Evolutionary conservation across 2,888 invertebrate genomes (phyloP), one percentile per base, ranked within the genome.

Genomic region (Coelinius sp.): DNA sequence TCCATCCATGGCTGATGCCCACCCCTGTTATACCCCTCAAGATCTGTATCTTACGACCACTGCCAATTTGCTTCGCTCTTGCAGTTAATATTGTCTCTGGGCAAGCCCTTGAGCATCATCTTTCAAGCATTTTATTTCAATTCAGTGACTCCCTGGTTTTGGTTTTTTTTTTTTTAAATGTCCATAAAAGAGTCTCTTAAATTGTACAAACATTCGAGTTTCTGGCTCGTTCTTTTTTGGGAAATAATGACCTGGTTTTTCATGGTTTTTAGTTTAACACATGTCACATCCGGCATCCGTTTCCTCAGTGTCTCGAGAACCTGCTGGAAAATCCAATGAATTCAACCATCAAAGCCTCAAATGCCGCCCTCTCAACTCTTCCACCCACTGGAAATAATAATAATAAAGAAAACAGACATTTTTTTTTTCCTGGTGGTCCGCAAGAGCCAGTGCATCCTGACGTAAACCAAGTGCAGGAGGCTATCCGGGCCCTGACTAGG

Each of bases 241-340:
- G 46, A 8, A 44, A 44, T 44, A 44, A 49, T 14, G 46, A 49
- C 20, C 46, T 20, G 8, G 24, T 68, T 35, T 66, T 71, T 63
- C 68, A 70, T 64, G 24, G 70, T 65, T 56, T n/a, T 53, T 53
- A 17, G 66, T 65, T 53, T 52, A 73, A 76, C 80, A 80, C 78
- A 76, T 76, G 81, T 73, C 70, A 75, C 76, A 76, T 76, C 76
- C 78, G 77, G 77, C 70, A 73, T 79, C 74, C 59, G 59, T 59
- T 78, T 78, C 72, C 71, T 73, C 78, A 75, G 75, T 71, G 76
- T 81, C 80, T 77, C 79, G 76, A 77, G 56, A 62, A 73, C 71
- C 44, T 66, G 66, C 64, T 38, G 68, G 68, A 46, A 70, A 41
- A 62, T 59, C 63, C 41, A 14, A 10, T 17, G 31, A 49, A 56